Conservation (phyloP, 1,140 invertebrate genomes). For the Caenorhabditis tropicalis region DNA sequence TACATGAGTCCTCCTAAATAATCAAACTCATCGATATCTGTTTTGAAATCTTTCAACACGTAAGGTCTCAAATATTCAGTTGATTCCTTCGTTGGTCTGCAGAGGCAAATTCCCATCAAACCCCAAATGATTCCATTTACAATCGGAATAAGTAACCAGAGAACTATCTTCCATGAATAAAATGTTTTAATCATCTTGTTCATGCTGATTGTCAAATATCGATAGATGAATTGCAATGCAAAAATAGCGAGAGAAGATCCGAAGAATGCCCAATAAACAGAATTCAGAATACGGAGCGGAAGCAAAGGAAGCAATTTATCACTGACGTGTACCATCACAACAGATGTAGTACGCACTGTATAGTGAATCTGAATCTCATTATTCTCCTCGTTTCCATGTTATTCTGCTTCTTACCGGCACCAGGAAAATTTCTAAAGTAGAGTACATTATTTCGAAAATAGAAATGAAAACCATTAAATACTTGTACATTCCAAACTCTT, state of each 20-base stretch:
- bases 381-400: neutral
- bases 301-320: neutral
- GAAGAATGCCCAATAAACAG: neutral
- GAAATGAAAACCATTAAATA: constrained; percentile 7
- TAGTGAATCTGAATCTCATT: neutral
- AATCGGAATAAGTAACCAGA: neutral
- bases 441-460: neutral
- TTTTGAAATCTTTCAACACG: neutral
- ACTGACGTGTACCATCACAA: neutral
- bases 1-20: constrained; percentile 19
- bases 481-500: constrained; percentile 12
- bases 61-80: neutral
- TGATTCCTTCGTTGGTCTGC: neutral
- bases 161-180: neutral
- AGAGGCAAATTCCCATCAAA: neutral
- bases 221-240: neutral
- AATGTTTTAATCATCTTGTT: neutral
- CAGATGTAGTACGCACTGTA: neutral
- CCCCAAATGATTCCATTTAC: neutral
- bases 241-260: constrained; percentile 9
- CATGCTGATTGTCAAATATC: neutral
- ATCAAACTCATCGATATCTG: neutral
- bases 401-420: neutral
- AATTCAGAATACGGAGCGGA: neutral
- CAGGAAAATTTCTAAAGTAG: neutral